Evolutionary conservation across 2,797 vertebrate genomes (phyloP), one percentile per base, ranked within the genome.

Genomic region (Ceryle rudis): DNA sequence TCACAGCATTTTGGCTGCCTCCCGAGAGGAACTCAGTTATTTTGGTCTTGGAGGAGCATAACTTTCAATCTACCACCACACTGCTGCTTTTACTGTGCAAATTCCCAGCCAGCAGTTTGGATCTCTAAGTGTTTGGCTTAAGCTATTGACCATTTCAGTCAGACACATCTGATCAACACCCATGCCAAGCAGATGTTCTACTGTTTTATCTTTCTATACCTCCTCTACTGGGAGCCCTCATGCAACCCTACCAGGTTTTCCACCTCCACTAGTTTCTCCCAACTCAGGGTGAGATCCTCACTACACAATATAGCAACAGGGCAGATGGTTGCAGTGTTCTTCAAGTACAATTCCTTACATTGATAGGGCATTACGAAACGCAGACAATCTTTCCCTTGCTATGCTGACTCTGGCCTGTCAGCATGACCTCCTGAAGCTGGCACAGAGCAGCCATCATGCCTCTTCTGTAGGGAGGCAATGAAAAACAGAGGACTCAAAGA

Each of bases 1-100:
- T 41, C 28, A 64, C 60, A 85, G 81, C 35, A 37, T 80, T 90
- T 69, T 91, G 80, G 23, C n/a, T 79, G 46, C 29, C 62, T 86
- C 58, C 42, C 61, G 72, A 15, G 26, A 74, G 49, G 55, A 69
- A 67, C 18, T 74, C 3, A 47, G 57, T 18, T 80, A 52, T 44
- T 64, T 65, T 4, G 2, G 17, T 67, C 65, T n/a, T 71, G 7
- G 14, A 51, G 29, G 12, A 86, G 46, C 17, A 81, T 33, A 72
- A 35, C 11, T 15, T 33, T 72, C 14, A 66, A 77, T 26, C 15
- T 21, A 67, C 25, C 28, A 44, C 35, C 47, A 60, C 44, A 17
- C 29, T 39, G 55, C 23, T 80, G 6, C 71, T 49, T 81, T 41
- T 49, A 33, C 44, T 29, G 44, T 35, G 49, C 29, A 26, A 37